Evolutionary conservation across 2,113 vertebrate species (phyloP), one percentile per base, ranked within the genome.

Genomic region (Lucifuga dentata): DNA sequence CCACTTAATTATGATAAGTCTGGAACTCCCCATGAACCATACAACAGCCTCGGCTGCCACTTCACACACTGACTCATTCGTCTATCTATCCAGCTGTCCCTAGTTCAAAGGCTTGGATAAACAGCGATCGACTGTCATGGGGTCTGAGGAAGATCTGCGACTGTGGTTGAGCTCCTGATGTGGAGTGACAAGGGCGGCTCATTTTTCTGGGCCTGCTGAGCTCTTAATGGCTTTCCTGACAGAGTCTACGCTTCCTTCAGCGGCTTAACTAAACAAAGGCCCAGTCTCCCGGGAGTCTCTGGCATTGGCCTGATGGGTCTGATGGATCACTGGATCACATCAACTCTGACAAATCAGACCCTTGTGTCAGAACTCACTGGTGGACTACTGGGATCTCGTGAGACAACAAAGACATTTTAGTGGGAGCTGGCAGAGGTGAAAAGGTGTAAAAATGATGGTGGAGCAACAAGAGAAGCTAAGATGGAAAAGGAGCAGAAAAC

Each of bases 221-320:
- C 63, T 84, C 71, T 78, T 93, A 92, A 92, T 90, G 88, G 90
- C 68, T 92, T 88, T 76, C 68, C 82, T 75, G 74, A 92, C 90
- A 92, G 86, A 87, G 82, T 78, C 83, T 90, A 91, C 46, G 59
- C 80, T 86, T 92, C 90, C 81, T 81, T 91, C 91, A 84, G 89
- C 79, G 45, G 83, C 85, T 80, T 85, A 79, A 69, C 83, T 81
- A 90, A 91, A 92, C 90, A 90, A 86, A 87, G 73, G 59, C 52
- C 29, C 33, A 17, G 69, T 89, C 86, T 86, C 89, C 20, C 61
- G 68, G 88, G 85, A 90, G 73, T 73, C 67, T 65, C 49, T 60
- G 39, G 75, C 65, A 63, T 76, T 66, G 20, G 51, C 69, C 62
- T 81, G 87, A 85, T 68, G 81, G 70, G 78, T 85, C 74, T 89